Evolutionary conservation across 2,797 vertebrate species (phyloP).

Genomic region (Botia almorhae): DNA sequence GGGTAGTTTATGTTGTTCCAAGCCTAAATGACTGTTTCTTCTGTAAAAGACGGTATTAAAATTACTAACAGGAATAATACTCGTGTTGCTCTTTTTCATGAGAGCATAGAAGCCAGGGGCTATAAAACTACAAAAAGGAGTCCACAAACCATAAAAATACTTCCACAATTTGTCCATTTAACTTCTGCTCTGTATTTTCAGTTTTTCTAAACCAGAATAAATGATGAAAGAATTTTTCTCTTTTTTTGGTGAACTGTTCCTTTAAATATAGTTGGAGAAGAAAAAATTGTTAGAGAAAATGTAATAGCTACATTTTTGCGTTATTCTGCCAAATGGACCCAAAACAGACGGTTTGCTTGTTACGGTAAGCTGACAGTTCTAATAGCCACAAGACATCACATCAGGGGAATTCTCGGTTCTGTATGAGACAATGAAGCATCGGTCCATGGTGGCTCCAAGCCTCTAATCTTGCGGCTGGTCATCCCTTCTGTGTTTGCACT

Average conservation of each 20-base stretch:
- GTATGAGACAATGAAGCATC: conserved; percentile 4
- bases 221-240: not conserved
- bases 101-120: not conserved
- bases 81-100: not conserved
- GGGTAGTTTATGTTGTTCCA: too few species aligned
- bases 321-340: not conserved
- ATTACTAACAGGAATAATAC: not conserved
- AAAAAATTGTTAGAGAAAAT: not conserved
- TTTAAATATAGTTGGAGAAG: not conserved
- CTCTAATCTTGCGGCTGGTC: conserved; percentile 37
- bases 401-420: conserved; percentile 14
- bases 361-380: conserved; percentile 20
- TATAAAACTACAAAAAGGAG: not conserved
- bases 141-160: not conserved
- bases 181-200: too few species aligned
- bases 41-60: not conserved
- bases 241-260: not conserved
- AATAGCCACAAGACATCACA: not conserved
- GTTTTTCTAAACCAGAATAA: not conserved
- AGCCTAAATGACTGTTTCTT: too few species aligned
- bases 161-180: too few species aligned
- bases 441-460: conserved; percentile 9
- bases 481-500: conserved; percentile 45
- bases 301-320: not conserved
- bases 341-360: conserved; percentile 12